Percentiles rank a stretch among this genome's conserved stretches.
These are phyloP conservation scores for Hemibagrus wyckioides DNA, from an alignment of 2,113 vertebrate genomes.

Conservation along the genomic window DNA sequence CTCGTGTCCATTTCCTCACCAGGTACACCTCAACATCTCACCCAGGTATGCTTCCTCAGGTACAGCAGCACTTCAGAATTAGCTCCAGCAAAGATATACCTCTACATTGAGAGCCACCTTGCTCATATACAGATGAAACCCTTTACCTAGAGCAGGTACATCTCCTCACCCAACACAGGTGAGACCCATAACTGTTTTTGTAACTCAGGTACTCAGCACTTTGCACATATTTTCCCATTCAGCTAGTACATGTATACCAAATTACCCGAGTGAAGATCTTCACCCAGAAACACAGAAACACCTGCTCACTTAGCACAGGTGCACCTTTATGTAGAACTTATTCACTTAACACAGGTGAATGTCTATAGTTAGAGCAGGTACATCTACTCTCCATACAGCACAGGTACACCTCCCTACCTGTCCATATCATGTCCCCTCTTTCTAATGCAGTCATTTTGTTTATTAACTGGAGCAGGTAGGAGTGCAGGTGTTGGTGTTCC, in stretches of 20 bases:
- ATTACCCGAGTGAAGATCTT: not conserved
- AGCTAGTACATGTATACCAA: not conserved
- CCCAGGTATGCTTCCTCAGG: not conserved
- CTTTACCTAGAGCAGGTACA: not conserved
- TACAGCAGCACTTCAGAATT: not conserved
- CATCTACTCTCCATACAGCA: not conserved
- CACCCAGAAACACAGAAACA: not conserved
- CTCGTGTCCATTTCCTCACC: not conserved
- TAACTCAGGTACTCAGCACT: not conserved
- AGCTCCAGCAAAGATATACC: not conserved
- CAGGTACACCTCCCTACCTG: not conserved
- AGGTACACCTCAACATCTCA: not conserved
- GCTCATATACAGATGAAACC: not conserved
- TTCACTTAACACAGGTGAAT: not conserved
- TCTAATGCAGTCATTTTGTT: conserved; percentile 18
- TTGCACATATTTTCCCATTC: not conserved
- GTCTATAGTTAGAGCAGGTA: not conserved
- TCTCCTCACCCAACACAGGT: not conserved
- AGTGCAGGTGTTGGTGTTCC: conserved; percentile 17
- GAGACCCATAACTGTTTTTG: not conserved
- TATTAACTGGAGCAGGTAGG: not conserved
- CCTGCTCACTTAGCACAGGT: not conserved
- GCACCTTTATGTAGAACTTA: not conserved
- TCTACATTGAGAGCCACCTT: not conserved
- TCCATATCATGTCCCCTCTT: too few relatives aligned